phyloP scores from a whole-genome alignment of 2,797 vertebrate species.

The Cygnus olor region DNA sequence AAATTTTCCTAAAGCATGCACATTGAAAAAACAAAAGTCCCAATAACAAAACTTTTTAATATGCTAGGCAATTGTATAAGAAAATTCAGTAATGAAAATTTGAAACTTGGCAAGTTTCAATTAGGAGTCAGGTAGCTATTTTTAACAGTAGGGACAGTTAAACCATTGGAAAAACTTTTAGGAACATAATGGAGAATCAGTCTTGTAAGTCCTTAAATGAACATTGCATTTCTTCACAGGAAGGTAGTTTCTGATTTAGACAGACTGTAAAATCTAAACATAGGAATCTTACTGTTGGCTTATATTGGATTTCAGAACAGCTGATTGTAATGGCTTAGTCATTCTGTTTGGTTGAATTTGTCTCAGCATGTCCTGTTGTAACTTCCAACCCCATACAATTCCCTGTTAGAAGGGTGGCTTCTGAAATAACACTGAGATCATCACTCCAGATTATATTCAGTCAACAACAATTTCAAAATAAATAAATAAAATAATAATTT shows the following conservation, averaged over 20 bases:
- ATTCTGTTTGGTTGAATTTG: slow-evolving; percentile 30
- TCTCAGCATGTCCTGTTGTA: neutral
- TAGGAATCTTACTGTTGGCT: neutral
- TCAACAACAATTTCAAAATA: neutral
- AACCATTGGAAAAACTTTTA: neutral
- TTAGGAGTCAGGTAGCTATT: neutral
- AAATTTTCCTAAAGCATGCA: neutral
- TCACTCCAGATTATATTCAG: neutral
- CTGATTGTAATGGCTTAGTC: slow-evolving; percentile 16
- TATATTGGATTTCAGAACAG: neutral
- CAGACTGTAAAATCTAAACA: neutral
- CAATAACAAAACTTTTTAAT: neutral
- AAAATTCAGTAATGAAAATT: neutral
- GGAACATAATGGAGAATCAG: neutral
- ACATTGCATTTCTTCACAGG: neutral
- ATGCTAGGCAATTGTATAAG: neutral
- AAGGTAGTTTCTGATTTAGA: neutral
- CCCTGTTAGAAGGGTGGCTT: neutral
- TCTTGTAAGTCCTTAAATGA: neutral
- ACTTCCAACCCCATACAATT: neutral
- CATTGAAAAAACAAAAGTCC: neutral
- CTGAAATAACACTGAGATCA: neutral
- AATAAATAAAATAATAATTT: neutral
- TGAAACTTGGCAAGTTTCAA: neutral
- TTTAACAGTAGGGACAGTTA: neutral